Base-by-base conservation (phyloP, 2,888 invertebrate genomes). In the Hyalella azteca region DNA sequence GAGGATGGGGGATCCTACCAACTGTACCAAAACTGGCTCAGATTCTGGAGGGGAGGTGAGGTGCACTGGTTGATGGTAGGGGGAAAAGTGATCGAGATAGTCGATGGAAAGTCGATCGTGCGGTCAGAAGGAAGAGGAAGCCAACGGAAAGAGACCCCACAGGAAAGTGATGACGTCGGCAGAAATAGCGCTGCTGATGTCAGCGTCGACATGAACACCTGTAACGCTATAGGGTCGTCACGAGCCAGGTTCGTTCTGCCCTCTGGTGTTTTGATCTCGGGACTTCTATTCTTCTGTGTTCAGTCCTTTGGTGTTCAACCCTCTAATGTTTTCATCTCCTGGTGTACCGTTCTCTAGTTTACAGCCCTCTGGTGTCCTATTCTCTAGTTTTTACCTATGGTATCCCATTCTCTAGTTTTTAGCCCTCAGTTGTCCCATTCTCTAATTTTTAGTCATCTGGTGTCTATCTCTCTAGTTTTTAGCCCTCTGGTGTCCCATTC, bases 41-140 rank as follows among this genome's bases (percentile, higher is more conserved):
- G 32, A 26, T 75, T 75, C 75, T 75, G 75, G 75, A 41, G 5
- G 9, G 75, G 75, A 19, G 75, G 75, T 45, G 75, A 75, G 26
- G 32, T 45, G 3, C n/a, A 15, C 22, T 75, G 75, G 75, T 75
- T 41, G 11, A 75, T 75, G 75, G 75, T 75, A 15, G 75, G 75
- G 5, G 75, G 75, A 3, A 75, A 75, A 45, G 40, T 75, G 22
- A 75, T 75, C 75, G 75, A 75, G 45, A 26, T 75, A 7, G 75
- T 75, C 45, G 45, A 75, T 45, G 75, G 75, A 26, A 41, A 75
- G 26, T 45, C 40, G 19, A 41, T 75, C 36, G 75, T 75, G 22
- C 22, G 75, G 11, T 32, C 75, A 26, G 75, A 75, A 22, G 19
- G 41, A 22, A 41, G 26, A 45, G 75, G 75, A 75, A 41, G 29